Evolutionary conservation across 2,888 invertebrate species (phyloP).

Genomic region (Nymphalis polychloros): DNA sequence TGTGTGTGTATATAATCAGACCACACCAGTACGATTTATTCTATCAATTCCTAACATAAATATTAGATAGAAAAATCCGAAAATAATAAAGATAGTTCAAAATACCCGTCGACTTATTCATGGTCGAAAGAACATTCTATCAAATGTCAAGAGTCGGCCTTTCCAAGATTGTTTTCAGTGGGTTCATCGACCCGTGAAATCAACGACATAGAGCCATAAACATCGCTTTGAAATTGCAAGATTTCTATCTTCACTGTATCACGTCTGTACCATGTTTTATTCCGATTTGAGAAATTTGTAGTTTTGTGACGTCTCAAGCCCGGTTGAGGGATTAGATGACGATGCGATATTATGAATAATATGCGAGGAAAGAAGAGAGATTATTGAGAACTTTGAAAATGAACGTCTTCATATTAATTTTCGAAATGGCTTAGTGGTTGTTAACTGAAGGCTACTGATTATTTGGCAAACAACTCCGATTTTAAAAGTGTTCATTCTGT

Average conservation of each 20-base stretch:
- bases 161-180: slow-evolving; percentile 64
- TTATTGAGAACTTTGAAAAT: too few species aligned
- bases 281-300: slow-evolving; percentile 40
- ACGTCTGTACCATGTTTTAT: slow-evolving; percentile 44
- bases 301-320: slow-evolving; percentile 16
- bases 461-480: too few species aligned
- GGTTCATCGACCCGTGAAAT: slow-evolving; percentile 66
- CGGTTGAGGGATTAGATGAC: slow-evolving; percentile 6
- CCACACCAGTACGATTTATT: slow-evolving; percentile 8
- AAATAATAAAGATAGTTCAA: slow-evolving; percentile 48
- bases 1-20: not conserved
- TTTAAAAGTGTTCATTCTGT: too few species aligned
- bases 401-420: too few species aligned
- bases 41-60: slow-evolving; percentile 29
- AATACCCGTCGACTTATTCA: slow-evolving; percentile 53
- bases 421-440: too few species aligned
- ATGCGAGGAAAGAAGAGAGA: not conserved
- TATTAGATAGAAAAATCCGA: slow-evolving; percentile 34
- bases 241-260: slow-evolving; percentile 48
- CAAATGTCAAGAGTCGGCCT: slow-evolving; percentile 71
- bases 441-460: too few species aligned
- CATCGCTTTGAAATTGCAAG: slow-evolving; percentile 57
- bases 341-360: not conserved
- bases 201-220: slow-evolving; percentile 58
- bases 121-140: slow-evolving; percentile 70